Percentiles rank a stretch among this genome's conserved stretches.
phyloP scores from a whole-genome alignment of 2,888 invertebrate species.

The Agrotis ipsilon region DNA sequence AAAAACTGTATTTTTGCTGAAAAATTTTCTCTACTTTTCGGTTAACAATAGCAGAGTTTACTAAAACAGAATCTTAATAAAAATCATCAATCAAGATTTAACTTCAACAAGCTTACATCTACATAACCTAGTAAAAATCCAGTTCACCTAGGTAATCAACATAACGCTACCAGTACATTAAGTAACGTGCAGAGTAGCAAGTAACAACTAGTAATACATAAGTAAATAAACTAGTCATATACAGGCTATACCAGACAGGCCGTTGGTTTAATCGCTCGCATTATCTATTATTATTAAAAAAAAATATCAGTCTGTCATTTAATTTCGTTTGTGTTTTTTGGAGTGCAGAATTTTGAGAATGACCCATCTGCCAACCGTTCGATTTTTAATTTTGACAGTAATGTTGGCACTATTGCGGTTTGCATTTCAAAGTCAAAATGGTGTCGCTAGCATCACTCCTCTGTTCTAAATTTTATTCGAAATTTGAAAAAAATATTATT shows the following conservation, averaged over 20 bases:
- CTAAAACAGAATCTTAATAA: not conserved
- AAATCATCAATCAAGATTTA: not conserved
- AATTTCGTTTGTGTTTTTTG: not conserved
- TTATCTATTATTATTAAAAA: slow-evolving; percentile 74
- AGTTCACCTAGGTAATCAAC: slow-evolving; percentile 12
- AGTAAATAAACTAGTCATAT: slow-evolving; percentile 55
- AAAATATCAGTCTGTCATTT: not conserved
- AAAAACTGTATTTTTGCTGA: no score
- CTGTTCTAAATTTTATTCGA: no score
- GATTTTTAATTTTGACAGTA: not conserved
- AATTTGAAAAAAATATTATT: no score
- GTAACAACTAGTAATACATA: slow-evolving; percentile 34
- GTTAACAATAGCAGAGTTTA: not conserved
- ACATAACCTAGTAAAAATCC: slow-evolving; percentile 24
- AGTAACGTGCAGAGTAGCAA: slow-evolving; percentile 45
- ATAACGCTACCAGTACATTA: slow-evolving; percentile 54
- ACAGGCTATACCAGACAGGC: slow-evolving; percentile 77
- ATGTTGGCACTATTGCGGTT: not conserved
- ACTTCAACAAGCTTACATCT: not conserved
- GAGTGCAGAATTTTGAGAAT: not conserved
- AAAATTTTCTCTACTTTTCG: not conserved
- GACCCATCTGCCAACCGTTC: not conserved
- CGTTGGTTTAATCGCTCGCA: slow-evolving; percentile 85
- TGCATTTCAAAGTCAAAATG: not conserved
- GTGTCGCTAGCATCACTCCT: no score